Evolutionary conservation across 2,797 vertebrate species (phyloP).

Genomic region (Catostomus latipinnis): DNA sequence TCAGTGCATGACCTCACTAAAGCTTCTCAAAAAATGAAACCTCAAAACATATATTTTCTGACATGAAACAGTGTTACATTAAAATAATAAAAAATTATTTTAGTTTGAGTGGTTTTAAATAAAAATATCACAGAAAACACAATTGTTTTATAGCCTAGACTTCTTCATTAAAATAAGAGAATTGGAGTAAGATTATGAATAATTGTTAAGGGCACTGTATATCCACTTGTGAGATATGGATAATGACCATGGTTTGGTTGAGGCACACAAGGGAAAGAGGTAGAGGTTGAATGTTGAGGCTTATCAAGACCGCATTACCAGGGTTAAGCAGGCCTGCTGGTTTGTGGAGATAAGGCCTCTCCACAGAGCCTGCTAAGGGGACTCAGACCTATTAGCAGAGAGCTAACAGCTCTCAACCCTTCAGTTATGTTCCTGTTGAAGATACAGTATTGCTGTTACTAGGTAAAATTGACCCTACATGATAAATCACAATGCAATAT

Average conservation of each 20-base stretch:
- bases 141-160: too few relatives aligned
- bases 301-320: conserved; percentile 46
- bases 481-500: too few relatives aligned
- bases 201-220: conserved; percentile 16
- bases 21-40: too few relatives aligned
- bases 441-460: too few relatives aligned
- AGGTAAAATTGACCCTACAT: too few relatives aligned
- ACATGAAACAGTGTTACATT: not conserved
- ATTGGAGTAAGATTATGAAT: not conserved
- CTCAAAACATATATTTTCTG: not conserved
- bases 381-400: conserved; percentile 44
- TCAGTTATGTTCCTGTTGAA: too few relatives aligned
- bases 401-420: conserved; percentile 20
- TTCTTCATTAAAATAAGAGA: conserved; percentile 16
- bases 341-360: conserved; percentile 55
- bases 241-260: conserved; percentile 28
- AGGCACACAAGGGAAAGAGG: conserved; percentile 21
- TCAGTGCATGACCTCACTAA: too few relatives aligned
- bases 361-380: conserved; percentile 41
- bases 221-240: conserved; percentile 51
- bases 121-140: not conserved
- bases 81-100: not conserved
- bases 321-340: conserved; percentile 55
- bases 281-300: conserved; percentile 30
- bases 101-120: not conserved